Base-by-base conservation (phyloP, 2,888 invertebrate species). In the Epistrophe eligans region DNA sequence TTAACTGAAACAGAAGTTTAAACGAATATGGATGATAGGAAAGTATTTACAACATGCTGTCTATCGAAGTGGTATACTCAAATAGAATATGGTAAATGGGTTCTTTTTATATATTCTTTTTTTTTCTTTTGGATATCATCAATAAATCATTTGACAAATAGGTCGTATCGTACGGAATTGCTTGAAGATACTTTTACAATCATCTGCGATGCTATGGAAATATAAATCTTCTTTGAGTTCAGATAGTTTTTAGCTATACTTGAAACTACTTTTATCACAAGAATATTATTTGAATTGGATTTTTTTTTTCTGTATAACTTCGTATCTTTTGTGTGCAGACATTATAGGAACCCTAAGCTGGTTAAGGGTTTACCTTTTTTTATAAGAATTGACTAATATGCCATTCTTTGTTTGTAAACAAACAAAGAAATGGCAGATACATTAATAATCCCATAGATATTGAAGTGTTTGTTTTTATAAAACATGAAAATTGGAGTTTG, bases 141-240 rank as follows among this genome's bases (percentile, higher is more conserved):
- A 62, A 62, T 62, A 62, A 62, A 62, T 62, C 62, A 62, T 62
- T 62, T 62, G 62, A 43, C 62, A 62, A 62, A 62, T 62, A 62
- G 62, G 62, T 62, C 62, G 62, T 43, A 40, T 62, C 62, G 35
- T 43, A 62, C 24, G 62, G 17, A 62, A 62, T 19, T 60, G 38
- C 17, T n/a, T 58, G 38, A 38, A 58, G 58, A 32, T 32, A 32
- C 7, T n/a, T n/a, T n/a, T n/a, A 32, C 5, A 32, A 62, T 40
- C 60, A 62, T 62, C 60, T 62, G 9, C 24, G 24, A 10, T 24
- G 62, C 40, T 15, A 62, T 40, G 62, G 43, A 62, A 62, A 62
- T 62, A 43, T 62, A 43, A 43, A 62, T 62, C 40, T 40, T 62
- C 40, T 62, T 62, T 62, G 62, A 43, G 24, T 43, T 24, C 24